A percentile compares a stretch with the other conserved stretches of the same genome.
Evolutionary conservation across 1,140 invertebrate species (phyloP).

Genomic region (Drosophila erecta): DNA sequence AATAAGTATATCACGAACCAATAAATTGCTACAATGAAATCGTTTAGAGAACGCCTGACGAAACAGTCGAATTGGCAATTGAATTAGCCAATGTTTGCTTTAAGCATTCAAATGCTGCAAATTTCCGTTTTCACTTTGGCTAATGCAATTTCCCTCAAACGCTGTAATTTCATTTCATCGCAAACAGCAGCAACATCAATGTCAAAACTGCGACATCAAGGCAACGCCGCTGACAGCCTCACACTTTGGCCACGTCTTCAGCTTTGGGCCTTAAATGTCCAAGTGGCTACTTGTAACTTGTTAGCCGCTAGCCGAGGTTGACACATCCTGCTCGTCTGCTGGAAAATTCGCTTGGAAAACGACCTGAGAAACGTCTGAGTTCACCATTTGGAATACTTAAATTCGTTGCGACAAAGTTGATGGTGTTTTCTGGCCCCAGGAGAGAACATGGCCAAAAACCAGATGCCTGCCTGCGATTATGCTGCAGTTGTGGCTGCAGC

Average conservation of each 20-base stretch:
- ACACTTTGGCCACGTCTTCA: conserved; percentile 35
- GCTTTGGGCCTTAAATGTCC: conserved; percentile 36
- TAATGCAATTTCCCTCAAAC: conserved; percentile 65
- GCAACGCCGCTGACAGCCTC: conserved; percentile 38
- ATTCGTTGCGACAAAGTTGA: conserved; percentile 8
- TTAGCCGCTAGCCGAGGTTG: conserved; percentile 27
- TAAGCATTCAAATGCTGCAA: conserved; percentile 15
- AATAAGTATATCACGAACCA: conserved; percentile 43
- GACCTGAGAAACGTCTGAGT: conserved; percentile 17
- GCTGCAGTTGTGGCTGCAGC: conserved; percentile 31
- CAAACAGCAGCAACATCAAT: conserved; percentile 30
- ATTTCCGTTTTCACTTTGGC: conserved; percentile 23
- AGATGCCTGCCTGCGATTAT: conserved; percentile 25
- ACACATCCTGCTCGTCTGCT: conserved; percentile 17
- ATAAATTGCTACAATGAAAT: conserved; percentile 21
- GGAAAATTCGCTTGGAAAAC: conserved; percentile 15
- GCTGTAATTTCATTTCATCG: conserved; percentile 63
- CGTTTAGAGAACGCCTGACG: not conserved
- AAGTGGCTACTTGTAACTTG: conserved; percentile 47
- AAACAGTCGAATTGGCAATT: conserved; percentile 1
- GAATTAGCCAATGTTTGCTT: conserved; percentile 30
- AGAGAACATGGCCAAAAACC: not conserved
- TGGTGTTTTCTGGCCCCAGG: conserved; percentile 16
- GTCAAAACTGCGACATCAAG: conserved; percentile 20
- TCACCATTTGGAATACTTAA: conserved; percentile 13